Base-by-base conservation (phyloP, 2,113 vertebrate species). In the Heloderma charlesbogerti region DNA sequence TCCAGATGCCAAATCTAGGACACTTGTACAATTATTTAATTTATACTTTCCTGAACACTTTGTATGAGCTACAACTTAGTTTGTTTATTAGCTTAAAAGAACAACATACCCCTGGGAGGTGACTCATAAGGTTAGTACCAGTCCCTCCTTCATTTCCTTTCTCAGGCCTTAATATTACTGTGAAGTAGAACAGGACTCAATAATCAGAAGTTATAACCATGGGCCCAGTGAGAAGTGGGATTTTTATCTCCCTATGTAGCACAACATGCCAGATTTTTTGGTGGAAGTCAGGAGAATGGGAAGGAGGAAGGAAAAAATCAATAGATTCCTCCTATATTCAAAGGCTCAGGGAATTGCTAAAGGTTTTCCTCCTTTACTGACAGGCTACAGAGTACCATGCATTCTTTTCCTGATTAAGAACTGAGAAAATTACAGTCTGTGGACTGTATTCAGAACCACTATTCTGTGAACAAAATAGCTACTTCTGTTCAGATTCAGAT, bases 1-100 rank as follows among this genome's bases (percentile, higher is more conserved):
- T 94, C 91, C 92, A 92, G 90, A 96, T 85, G 92, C 75, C n/a
- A 95, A 91, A 94, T 86, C 89, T 91, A 92, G 88, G 86, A 77
- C 79, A 88, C 45, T 86, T 84, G 80, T 93, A 91, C 63, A 81
- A 96, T 93, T 85, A 94, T 92, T 96, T 95, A 94, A 92, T 88
- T 91, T 95, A 94, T 93, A 94, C 92, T 93, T 95, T 94, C 92
- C 90, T 94, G 81, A 66, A 95, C 92, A 88, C 57, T 40, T 57
- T 91, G 77, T 83, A 94, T 75, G 75, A 91, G 75, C 71, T 93
- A 22, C 29, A 87, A 91, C 3, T 63, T 87, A 92, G 93, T 91
- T 84, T 94, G 83, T 91, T 94, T 91, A 83, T 91, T 91, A 95
- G 84, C 77, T 93, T 86, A 95, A 95, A 87, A 80, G 89, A 96